phyloP scores from a whole-genome alignment of 1,140 invertebrate genomes.

The Lepidostoma basale region DNA sequence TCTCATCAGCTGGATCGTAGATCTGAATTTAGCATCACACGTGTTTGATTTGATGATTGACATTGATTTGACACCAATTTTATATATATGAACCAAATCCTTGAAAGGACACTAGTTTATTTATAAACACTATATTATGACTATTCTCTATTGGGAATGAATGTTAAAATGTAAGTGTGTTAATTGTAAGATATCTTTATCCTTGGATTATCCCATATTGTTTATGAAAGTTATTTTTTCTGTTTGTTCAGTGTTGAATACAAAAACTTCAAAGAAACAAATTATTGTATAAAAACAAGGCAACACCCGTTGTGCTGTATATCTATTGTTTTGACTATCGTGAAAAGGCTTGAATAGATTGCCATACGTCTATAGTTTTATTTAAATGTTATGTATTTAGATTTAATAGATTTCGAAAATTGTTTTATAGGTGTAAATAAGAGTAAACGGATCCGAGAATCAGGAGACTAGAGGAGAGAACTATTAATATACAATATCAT shows the following conservation, averaged over 20 bases:
- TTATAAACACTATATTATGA: too few species aligned
- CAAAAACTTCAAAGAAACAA: not conserved
- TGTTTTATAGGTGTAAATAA: conserved; percentile 42
- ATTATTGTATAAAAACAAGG: not conserved
- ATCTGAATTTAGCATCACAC: too few species aligned
- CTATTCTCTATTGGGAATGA: too few species aligned
- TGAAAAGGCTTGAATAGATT: conserved; percentile 35
- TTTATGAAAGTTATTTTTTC: not conserved
- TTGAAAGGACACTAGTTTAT: too few species aligned
- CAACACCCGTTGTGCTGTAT: not conserved
- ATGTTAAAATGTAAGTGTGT: too few species aligned
- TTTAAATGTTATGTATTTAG: conserved; percentile 37
- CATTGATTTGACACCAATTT: too few species aligned
- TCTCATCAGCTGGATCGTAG: too few species aligned
- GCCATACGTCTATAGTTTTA: conserved; percentile 42
- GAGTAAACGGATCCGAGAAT: conserved; percentile 26
- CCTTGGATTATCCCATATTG: not conserved
- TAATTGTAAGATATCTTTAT: not conserved
- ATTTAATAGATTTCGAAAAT: conserved; percentile 38
- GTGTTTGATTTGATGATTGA: too few species aligned
- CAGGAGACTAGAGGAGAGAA: conserved; percentile 29
- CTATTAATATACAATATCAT: conserved; percentile 38
- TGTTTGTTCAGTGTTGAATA: not conserved
- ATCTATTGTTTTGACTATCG: conserved; percentile 10
- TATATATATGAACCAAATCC: too few species aligned